phyloP scores from a whole-genome alignment of 2,888 invertebrate species.

The Thumatha senex region DNA sequence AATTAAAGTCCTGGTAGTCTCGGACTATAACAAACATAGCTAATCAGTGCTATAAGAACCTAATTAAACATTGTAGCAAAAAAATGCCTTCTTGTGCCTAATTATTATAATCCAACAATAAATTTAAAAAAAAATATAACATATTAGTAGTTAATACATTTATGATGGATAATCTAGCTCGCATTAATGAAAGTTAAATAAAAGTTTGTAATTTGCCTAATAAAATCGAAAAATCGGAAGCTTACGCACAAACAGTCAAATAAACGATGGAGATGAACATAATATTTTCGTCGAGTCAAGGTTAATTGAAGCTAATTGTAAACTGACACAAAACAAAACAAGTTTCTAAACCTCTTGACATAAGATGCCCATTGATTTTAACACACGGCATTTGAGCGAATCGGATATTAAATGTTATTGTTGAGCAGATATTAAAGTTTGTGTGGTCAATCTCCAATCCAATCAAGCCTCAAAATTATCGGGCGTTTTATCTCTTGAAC shows the following conservation, averaged over 20 bases:
- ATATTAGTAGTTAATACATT: background rate
- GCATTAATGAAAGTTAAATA: slow-evolving; percentile 23
- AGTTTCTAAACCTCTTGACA: slow-evolving; percentile 22
- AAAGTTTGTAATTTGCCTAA: slow-evolving; percentile 20
- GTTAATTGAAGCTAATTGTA: slow-evolving; percentile 34
- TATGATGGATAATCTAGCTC: background rate
- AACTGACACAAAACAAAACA: slow-evolving; percentile 22
- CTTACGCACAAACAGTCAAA: slow-evolving; percentile 12
- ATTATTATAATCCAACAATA: too few species aligned
- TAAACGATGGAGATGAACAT: slow-evolving; percentile 15
- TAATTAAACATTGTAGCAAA: too few species aligned
- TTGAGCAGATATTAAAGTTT: background rate
- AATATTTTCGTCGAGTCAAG: slow-evolving; percentile 11
- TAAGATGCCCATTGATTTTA: background rate
- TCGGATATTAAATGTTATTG: too few species aligned
- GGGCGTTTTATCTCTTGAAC: background rate
- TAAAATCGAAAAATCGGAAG: slow-evolving; percentile 20
- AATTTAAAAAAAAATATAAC: background rate
- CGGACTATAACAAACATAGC: background rate
- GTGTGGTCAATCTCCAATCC: background rate
- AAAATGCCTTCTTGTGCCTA: too few species aligned
- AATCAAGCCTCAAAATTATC: background rate
- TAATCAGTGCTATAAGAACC: too few species aligned
- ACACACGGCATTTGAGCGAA: background rate
- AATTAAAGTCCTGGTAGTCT: too few species aligned